Percentiles rank a stretch among this genome's conserved stretches.
Conservation (phyloP, 1,140 invertebrate species). For the Conus betulinus region DNA sequence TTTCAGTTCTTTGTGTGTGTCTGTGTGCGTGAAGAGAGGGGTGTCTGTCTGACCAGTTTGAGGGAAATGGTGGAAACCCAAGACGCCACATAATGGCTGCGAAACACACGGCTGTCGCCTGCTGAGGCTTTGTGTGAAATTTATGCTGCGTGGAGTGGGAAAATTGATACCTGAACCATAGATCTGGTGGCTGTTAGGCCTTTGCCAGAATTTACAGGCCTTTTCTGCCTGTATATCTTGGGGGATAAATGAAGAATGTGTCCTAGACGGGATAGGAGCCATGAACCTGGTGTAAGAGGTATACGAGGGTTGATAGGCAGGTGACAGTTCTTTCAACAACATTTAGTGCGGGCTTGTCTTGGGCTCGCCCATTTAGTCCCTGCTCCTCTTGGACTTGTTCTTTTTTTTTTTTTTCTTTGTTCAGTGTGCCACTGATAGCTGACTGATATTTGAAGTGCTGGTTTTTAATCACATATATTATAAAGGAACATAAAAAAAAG, state of each 20-base stretch:
- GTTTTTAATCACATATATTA: too few species aligned
- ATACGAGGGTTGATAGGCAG: not conserved
- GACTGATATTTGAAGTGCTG: too few species aligned
- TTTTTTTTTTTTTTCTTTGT: too few species aligned
- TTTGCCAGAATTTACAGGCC: not conserved
- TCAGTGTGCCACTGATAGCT: too few species aligned
- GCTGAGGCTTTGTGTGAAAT: not conserved
- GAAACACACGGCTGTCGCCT: not conserved
- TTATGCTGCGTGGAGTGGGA: constrained; percentile 1
- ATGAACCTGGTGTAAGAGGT: not conserved
- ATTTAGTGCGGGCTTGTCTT: not conserved
- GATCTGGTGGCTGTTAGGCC: not conserved
- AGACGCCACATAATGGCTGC: not conserved
- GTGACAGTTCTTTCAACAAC: not conserved
- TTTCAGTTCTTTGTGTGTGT: not conserved
- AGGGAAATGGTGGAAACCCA: not conserved
- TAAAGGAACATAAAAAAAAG: too few species aligned
- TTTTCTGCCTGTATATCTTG: not conserved
- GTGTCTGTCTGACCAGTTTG: too few species aligned
- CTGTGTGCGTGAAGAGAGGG: not conserved
- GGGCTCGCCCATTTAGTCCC: not conserved
- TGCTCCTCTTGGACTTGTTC: too few species aligned
- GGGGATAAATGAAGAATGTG: not conserved
- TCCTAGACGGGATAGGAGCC: not conserved
- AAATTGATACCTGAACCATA: not conserved